Evolutionary conservation across 2,797 vertebrate species (phyloP).

Genomic region (Cottoperca gobio): DNA sequence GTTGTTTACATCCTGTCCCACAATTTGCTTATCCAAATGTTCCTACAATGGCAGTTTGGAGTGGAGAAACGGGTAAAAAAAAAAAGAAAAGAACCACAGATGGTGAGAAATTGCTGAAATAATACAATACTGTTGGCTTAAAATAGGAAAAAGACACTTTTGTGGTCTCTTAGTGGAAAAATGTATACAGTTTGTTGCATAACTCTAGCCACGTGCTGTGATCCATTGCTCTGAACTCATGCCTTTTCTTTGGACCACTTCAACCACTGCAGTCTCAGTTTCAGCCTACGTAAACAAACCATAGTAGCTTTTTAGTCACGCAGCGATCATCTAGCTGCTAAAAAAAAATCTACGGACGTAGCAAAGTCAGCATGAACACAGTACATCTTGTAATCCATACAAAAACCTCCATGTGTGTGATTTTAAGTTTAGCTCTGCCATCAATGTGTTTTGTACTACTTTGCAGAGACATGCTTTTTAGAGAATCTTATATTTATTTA

Average conservation of each 20-base stretch:
- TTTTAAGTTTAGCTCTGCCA: constrained; percentile 25
- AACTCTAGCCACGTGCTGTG: constrained; percentile 33
- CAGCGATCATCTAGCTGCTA: constrained; percentile 27
- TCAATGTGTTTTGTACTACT: constrained; percentile 21
- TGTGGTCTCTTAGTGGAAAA: constrained; percentile 37
- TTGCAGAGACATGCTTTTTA: constrained; percentile 40
- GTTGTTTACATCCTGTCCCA: constrained; percentile 46
- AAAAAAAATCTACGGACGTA: constrained; percentile 24
- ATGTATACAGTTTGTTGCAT: constrained; percentile 56
- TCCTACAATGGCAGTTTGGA: constrained; percentile 26
- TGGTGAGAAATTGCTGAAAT: constrained; percentile 36
- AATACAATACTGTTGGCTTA: constrained; percentile 23
- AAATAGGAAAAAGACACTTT: constrained; percentile 16
- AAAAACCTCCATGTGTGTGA: constrained; percentile 25
- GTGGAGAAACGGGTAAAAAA: constrained; percentile 12
- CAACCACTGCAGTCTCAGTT: constrained; percentile 52
- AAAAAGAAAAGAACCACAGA: constrained; percentile 22
- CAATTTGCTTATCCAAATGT: constrained; percentile 42
- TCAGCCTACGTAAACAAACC: constrained; percentile 65
- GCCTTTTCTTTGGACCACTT: constrained; percentile 40
- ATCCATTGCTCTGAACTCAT: constrained; percentile 34
- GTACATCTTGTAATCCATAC: neutral
- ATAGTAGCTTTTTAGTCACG: constrained; percentile 48
- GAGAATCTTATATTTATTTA: constrained; percentile 30
- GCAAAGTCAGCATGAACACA: constrained; percentile 9